These are phyloP conservation scores for Chloropsis hardwickii DNA, from an alignment of 2,113 vertebrate species.

Conservation along the genomic window DNA sequence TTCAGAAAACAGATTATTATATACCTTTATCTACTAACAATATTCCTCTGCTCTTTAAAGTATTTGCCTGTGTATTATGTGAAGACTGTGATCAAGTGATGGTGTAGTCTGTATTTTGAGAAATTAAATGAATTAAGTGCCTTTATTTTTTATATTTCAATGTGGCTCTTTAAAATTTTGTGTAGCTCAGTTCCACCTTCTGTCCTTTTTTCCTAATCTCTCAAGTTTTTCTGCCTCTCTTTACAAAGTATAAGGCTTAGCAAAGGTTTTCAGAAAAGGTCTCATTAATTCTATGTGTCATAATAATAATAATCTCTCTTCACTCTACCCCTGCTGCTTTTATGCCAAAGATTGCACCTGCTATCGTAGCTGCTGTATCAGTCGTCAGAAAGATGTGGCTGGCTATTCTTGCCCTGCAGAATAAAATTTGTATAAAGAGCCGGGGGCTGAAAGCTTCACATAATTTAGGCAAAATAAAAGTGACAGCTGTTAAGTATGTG, in stretches of 20 bases:
- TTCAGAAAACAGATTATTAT: background rate
- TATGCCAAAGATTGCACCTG: background rate
- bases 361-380: background rate
- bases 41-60: background rate
- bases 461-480: background rate
- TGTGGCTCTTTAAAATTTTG: background rate
- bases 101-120: background rate
- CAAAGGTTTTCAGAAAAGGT: background rate
- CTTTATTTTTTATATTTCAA: background rate
- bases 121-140: background rate
- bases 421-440: background rate
- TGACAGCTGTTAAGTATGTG: background rate
- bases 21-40: background rate
- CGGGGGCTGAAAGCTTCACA: background rate
- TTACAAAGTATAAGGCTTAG: background rate
- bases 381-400: background rate
- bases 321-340: background rate
- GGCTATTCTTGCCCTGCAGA: background rate
- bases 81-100: background rate
- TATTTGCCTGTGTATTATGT: background rate
- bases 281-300: constrained; percentile 29
- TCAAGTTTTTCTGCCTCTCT: background rate
- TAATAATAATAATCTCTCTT: constrained; percentile 10
- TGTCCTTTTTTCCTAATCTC: background rate
- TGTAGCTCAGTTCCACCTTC: background rate